Conservation (phyloP, 2,113 vertebrate genomes). For the Steatornis caripensis region DNA sequence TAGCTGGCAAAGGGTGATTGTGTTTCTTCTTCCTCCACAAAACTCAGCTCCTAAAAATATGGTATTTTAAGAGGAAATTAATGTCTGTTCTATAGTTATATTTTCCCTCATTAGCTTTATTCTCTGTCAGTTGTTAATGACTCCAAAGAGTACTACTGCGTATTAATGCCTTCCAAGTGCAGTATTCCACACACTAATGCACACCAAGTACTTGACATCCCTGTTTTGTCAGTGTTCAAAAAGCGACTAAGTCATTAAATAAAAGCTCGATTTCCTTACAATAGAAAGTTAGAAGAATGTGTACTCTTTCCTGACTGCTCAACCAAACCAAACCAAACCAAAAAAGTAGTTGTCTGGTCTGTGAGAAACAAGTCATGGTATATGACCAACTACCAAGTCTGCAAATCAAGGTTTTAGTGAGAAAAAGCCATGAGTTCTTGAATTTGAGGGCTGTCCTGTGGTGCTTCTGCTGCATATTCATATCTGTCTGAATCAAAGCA, state of each 20-base stretch:
- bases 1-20: background rate
- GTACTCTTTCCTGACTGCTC: background rate
- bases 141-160: background rate
- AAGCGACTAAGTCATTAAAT: background rate
- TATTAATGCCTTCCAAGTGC: background rate
- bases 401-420: background rate
- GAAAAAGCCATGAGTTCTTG: background rate
- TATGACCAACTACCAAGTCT: background rate
- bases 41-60: background rate
- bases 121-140: background rate
- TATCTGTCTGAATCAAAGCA: background rate
- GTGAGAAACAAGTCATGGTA: background rate
- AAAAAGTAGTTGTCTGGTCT: background rate
- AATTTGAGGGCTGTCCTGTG: background rate
- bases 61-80: background rate
- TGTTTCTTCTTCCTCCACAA: background rate
- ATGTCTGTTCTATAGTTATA: background rate
- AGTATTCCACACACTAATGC: rapidly evolving
- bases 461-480: background rate
- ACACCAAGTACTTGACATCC: background rate
- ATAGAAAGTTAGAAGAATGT: background rate
- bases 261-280: background rate
- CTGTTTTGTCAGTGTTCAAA: background rate
- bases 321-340: background rate
- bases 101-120: background rate